Base-by-base conservation (phyloP, 2,113 vertebrate genomes). In the Dipodomys ordii region DNA sequence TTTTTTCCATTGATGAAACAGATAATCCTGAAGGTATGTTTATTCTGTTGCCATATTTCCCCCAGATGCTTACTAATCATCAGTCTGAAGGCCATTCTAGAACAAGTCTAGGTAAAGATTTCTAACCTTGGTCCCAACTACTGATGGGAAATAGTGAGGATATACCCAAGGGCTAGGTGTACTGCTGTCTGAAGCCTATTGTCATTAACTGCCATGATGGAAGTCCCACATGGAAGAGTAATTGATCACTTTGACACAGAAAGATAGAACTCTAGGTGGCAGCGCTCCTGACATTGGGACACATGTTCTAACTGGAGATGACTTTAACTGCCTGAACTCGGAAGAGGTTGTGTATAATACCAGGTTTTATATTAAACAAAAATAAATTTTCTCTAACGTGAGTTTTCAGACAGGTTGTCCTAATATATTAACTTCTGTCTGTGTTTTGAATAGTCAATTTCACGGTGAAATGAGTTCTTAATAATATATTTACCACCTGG, bases 401-500 rank as follows among this genome's bases (percentile, higher is more conserved):
- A 96, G 96, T 96, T 98, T 98, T 98, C 98, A 98, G 98, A 97
- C 98, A 98, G 98, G 98, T 98, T 98, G 98, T 98, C 98, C 98
- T 98, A 98, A 98, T 98, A 98, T 98, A 98, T 98, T 98, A 98
- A 98, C 98, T 98, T 98, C 98, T 98, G 98, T 98, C 98, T 98
- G 97, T 98, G 98, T 98, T 98, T 98, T 98, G 98, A 98, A 98
- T 98, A 98, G 97, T 98, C 98, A 98, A 98, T 98, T 98, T 98
- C 98, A 98, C 98, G 98, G 98, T 98, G 98, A 98, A 98, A 98
- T 98, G 98, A 98, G 97, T 98, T 98, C 98, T 98, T 98, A 98
- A 98, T 98, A 98, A 98, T 98, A 98, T 98, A 98, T 98, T 98
- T 98, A 98, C 98, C 98, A 98, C 98, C 98, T 98, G 98, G 98